These are phyloP conservation scores for Dinothrombium tinctorium DNA, from an alignment of 1,140 invertebrate genomes.

Conservation along the genomic window DNA sequence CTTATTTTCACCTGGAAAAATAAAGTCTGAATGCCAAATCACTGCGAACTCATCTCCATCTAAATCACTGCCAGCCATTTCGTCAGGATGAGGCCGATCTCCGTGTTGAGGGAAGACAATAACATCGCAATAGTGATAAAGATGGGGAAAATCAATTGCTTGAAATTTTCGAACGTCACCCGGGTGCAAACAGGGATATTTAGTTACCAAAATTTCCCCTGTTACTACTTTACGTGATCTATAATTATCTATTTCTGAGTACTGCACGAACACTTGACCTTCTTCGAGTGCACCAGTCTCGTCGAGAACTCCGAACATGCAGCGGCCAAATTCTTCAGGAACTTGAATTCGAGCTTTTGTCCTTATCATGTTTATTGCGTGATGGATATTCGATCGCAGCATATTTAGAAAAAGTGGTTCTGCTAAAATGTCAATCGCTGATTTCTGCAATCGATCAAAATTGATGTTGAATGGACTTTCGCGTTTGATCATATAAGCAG, in stretches of 20 bases:
- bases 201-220: conserved; percentile 17
- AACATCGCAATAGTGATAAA: conserved; percentile 21
- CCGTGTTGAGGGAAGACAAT: conserved; percentile 23
- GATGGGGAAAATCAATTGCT: conserved; percentile 19
- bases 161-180: conserved; percentile 23
- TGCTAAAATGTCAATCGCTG: conserved; percentile 9
- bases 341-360: conserved; percentile 13
- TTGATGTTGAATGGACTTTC: neutral
- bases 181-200: conserved; percentile 23
- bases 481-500: no score
- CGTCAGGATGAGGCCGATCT: conserved; percentile 22
- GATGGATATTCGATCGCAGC: conserved; percentile 2
- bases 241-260: conserved; percentile 6
- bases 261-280: conserved; percentile 15
- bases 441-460: neutral
- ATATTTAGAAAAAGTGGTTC: conserved; percentile 14
- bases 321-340: conserved; percentile 10
- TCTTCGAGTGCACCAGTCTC: conserved; percentile 13
- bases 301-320: conserved; percentile 15
- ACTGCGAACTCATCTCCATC: conserved; percentile 17
- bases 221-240: conserved; percentile 2
- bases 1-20: conserved; percentile 11
- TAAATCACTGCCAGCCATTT: conserved; percentile 22
- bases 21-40: conserved; percentile 13
- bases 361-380: conserved; percentile 9